Evolutionary conservation across 2,888 invertebrate species (phyloP), one percentile per base, ranked within the genome.

Genomic region (Hirtodrosophila histrioides): DNA sequence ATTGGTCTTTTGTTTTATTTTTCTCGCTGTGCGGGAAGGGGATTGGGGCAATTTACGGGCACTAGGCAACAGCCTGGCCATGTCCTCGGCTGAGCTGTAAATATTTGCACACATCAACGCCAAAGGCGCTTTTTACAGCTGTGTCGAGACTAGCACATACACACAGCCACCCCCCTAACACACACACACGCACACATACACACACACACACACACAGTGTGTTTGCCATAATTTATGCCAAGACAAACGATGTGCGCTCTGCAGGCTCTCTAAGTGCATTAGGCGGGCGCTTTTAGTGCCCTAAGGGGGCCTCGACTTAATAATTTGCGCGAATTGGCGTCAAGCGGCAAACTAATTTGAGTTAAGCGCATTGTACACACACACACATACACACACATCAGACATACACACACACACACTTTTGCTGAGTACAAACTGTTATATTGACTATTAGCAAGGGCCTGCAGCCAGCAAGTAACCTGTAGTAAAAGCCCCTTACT

Each of bases 291-390:
- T 74, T 76, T 82, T 74, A 85, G 78, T 77, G 64, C 65, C 78
- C 65, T 58, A 49, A 51, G 65, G 72, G 70, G 58, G 62, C 64
- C 66, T 58, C 63, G 86, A 71, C 77, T 83, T 77, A 86, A 82
- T 82, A 86, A 82, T 86, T 86, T 82, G 81, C 74, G 64, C 80
- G 77, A 83, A 86, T 82, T 83, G 84, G 79, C 86, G 74, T 63
- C 67, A 71, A 75, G 84, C 78, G 81, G 69, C 75, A 82, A 85
- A 85, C 81, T 81, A 85, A 81, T 81, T 81, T 82, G 80, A 70
- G 79, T 85, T 81, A 85, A 81, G 80, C 85, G 78, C 60, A 78
- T 73, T 82, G 68, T 69, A 54, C 56, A 66, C 51, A 61, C 55
- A 69, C 44, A 50, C 44, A 64, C 4, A 57, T 35, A 39, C 10